Percentiles rank a stretch among this genome's conserved stretches.
These are phyloP conservation scores for Gasterosteus aculeatus DNA, from an alignment of 2,113 vertebrate genomes.

Conservation along the genomic window DNA sequence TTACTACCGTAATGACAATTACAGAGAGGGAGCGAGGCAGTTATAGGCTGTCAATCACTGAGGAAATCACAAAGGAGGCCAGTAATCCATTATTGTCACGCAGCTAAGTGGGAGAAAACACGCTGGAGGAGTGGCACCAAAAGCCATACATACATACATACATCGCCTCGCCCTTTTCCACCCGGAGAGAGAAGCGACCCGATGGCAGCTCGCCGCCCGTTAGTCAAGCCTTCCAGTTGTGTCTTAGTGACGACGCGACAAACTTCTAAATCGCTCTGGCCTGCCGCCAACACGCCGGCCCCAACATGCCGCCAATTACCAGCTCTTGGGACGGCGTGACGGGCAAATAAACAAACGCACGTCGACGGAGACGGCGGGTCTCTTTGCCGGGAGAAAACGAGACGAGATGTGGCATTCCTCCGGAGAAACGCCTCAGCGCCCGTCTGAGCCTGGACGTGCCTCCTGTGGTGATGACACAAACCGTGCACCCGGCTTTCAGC, in stretches of 20 bases:
- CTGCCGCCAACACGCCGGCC: slow-evolving; percentile 15
- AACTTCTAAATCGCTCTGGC: slow-evolving; percentile 49
- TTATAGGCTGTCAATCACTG: slow-evolving; percentile 43
- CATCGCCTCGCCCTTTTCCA: background rate
- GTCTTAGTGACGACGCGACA: slow-evolving; percentile 7
- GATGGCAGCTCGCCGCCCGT: slow-evolving; percentile 8
- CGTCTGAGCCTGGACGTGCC: background rate
- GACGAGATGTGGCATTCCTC: slow-evolving; percentile 48
- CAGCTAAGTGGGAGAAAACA: slow-evolving; percentile 39
- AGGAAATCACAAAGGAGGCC: slow-evolving; percentile 27
- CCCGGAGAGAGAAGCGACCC: slow-evolving; percentile 23
- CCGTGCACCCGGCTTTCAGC: background rate
- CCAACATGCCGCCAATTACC: slow-evolving; percentile 30
- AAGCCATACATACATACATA: no score
- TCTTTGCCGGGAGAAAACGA: slow-evolving; percentile 35
- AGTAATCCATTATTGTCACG: slow-evolving; percentile 37
- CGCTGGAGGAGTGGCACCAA: slow-evolving; percentile 46
- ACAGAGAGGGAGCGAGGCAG: background rate
- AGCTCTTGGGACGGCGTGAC: slow-evolving; percentile 16
- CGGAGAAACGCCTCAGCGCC: background rate
- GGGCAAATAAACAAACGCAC: slow-evolving; percentile 14
- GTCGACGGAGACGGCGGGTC: slow-evolving; percentile 10
- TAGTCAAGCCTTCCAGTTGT: background rate
- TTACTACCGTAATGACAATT: background rate
- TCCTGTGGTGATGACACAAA: background rate